These are phyloP conservation scores for Cyrtodaria siliqua DNA, from an alignment of 2,888 invertebrate species.

Conservation along the genomic window DNA sequence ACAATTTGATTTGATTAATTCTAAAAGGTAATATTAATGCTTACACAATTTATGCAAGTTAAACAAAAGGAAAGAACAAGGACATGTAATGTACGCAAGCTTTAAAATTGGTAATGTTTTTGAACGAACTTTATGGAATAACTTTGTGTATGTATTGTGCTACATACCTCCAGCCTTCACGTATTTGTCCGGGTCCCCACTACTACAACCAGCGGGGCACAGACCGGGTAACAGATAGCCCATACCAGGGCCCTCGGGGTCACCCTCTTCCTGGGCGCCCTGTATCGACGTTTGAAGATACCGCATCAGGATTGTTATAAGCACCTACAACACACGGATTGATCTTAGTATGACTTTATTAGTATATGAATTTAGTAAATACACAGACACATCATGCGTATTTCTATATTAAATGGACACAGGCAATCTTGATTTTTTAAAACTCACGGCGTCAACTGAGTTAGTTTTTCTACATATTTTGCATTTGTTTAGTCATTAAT, in stretches of 20 bases:
- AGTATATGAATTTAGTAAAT: too few relatives aligned
- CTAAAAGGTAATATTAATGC: neutral
- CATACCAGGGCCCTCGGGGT: conserved; percentile 61
- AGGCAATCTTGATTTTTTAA: too few relatives aligned
- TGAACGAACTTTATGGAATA: neutral
- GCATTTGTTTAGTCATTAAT: too few relatives aligned
- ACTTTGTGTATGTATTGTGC: neutral
- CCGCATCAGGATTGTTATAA: conserved; percentile 64
- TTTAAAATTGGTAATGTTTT: too few relatives aligned
- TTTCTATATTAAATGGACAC: too few relatives aligned
- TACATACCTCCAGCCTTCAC: conserved; percentile 57
- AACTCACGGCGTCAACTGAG: too few relatives aligned
- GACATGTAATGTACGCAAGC: too few relatives aligned
- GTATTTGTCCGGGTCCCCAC: conserved; percentile 68
- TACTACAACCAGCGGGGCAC: conserved; percentile 43
- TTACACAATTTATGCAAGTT: neutral
- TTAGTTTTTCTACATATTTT: too few relatives aligned
- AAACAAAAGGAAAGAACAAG: neutral
- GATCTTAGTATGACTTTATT: too few relatives aligned
- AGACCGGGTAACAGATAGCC: conserved; percentile 58
- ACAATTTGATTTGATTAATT: too few relatives aligned
- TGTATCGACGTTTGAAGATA: conserved; percentile 75
- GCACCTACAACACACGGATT: conserved; percentile 44
- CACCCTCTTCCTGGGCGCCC: conserved; percentile 68
- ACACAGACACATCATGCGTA: too few relatives aligned